These are phyloP conservation scores for Cryptocephalus primarius DNA, from an alignment of 2,888 invertebrate genomes.

Conservation along the genomic window DNA sequence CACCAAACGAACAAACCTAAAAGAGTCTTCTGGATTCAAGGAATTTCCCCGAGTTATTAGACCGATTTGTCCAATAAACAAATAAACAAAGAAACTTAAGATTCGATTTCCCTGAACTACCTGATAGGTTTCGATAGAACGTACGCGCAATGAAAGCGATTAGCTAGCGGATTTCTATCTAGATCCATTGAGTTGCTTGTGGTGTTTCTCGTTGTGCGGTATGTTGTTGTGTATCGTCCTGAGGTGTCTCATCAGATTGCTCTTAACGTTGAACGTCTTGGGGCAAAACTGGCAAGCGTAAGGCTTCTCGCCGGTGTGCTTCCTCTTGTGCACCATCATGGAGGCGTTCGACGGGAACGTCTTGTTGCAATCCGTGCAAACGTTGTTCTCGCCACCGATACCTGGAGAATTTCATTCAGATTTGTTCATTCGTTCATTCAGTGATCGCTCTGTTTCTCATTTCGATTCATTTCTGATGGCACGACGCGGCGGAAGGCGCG, in stretches of 20 bases:
- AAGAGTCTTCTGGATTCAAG: too few relatives aligned
- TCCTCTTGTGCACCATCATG: slow-evolving; percentile 66
- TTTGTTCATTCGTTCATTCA: neutral
- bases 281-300: slow-evolving; percentile 64
- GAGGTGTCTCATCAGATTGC: slow-evolving; percentile 61
- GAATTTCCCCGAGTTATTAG: too few relatives aligned
- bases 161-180: too few relatives aligned
- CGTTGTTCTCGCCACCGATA: slow-evolving; percentile 39
- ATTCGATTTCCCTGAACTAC: too few relatives aligned
- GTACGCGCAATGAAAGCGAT: too few relatives aligned
- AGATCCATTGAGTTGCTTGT: neutral
- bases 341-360: slow-evolving; percentile 68
- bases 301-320: slow-evolving; percentile 64
- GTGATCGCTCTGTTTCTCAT: too few relatives aligned
- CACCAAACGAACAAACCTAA: too few relatives aligned
- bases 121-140: too few relatives aligned
- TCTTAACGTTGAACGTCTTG: slow-evolving; percentile 71
- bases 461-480: too few relatives aligned
- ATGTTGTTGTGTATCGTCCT: slow-evolving; percentile 65
- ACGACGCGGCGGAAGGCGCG: too few relatives aligned
- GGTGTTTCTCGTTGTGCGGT: slow-evolving; percentile 35
- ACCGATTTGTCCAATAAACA: too few relatives aligned
- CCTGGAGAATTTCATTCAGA: neutral
- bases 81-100: too few relatives aligned
- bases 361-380: slow-evolving; percentile 60